These are phyloP conservation scores for Scotopteryx bipunctaria DNA, from an alignment of 2,888 invertebrate genomes.

Conservation along the genomic window DNA sequence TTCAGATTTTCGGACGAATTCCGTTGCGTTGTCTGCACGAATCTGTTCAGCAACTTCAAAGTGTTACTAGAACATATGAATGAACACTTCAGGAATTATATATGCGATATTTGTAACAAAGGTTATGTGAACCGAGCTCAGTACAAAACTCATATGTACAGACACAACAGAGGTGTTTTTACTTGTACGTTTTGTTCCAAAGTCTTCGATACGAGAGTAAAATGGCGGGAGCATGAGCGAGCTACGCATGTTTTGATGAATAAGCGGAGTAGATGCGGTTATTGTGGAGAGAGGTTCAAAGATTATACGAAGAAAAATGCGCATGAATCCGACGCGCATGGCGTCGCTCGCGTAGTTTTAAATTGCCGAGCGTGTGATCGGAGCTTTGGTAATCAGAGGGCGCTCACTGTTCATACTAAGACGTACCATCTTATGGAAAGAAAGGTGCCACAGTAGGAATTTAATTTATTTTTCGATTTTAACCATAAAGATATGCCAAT, in stretches of 20 bases:
- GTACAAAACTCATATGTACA: conserved; percentile 52
- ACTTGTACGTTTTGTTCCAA: conserved; percentile 51
- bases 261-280: conserved; percentile 57
- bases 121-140: conserved; percentile 62
- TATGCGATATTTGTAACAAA: conserved; percentile 77
- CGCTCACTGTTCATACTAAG: conserved; percentile 69
- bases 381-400: conserved; percentile 72
- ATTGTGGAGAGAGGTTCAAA: conserved; percentile 62
- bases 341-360: conserved; percentile 62
- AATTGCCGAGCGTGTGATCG: conserved; percentile 75
- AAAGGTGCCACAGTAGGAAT: conserved; percentile 18
- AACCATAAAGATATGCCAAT: no score
- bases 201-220: conserved; percentile 51
- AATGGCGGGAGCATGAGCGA: conserved; percentile 52
- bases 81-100: conserved; percentile 65
- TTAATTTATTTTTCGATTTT: no score
- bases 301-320: conserved; percentile 67
- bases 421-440: conserved; percentile 20
- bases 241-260: conserved; percentile 49
- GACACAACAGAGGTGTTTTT: conserved; percentile 59
- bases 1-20: conserved; percentile 49
- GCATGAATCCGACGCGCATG: conserved; percentile 64
- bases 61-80: conserved; percentile 62
- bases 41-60: conserved; percentile 52
- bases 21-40: conserved; percentile 46